Evolutionary conservation across 2,113 vertebrate species (phyloP), one percentile per base, ranked within the genome.

Genomic region (Sisor rabdophorus): DNA sequence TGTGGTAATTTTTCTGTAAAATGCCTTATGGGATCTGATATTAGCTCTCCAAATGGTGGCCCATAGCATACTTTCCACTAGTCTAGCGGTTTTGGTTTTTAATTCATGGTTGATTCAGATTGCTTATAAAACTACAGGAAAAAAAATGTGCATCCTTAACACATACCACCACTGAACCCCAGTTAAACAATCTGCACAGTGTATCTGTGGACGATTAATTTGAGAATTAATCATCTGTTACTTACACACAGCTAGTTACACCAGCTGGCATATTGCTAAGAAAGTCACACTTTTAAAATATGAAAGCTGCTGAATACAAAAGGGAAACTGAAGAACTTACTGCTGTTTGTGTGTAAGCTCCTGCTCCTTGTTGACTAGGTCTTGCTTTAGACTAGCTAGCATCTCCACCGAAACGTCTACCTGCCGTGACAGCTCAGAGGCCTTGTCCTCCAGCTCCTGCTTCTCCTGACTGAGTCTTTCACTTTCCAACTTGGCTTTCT

Each of bases 321-420:
- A 44, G 15, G 40, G 54, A n/a, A n/a, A 63, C 24, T 22, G 19
- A 68, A 16, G 40, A 50, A 32, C 1, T 98, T 88, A 98, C 97
- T 98, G 96, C 69, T 99, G 96, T 82, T 98, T 99, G 86, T 94
- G 92, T 73, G 86, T 94, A 79, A 99, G 94, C 87, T 99, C 97
- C 76, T 96, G 91, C 72, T 99, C 97, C 88, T 99, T 99, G 91
- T 93, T 96, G 83, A 97, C 96, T 82, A 99, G 91, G 86, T 99
- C 96, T 89, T 99, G 96, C 84, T 98, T 98, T 76, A 99, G 95
- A 28, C 93, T 96, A 1, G 97, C 97, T 79, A 99, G 79, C 94
- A 99, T 96, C 89, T 98, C 97, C 90, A 98, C 97, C 0, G 97
- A 98, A 85, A 98, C 97, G 0, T 98, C 97, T 85, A 99, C 97